Base-by-base conservation (phyloP, 1,140 invertebrate genomes). In the Lasioglossum baleicum region DNA sequence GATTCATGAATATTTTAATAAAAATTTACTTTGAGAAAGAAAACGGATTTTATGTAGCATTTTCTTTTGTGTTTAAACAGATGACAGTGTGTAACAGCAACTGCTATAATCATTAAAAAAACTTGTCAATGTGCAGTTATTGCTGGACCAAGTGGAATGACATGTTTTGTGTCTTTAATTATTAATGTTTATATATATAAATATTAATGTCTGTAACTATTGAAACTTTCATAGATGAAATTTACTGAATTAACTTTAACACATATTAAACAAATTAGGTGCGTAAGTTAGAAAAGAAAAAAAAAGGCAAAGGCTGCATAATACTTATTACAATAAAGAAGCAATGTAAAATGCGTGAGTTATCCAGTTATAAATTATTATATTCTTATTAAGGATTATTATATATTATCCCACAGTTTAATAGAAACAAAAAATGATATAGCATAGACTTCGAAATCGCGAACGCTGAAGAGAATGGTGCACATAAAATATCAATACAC, bases 61-160 rank as follows among this genome's bases (percentile, higher is more conserved):
- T 75, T 26, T 60, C 20, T 79, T 13, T 82, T 84, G 42, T 64
- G n/a, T 76, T 80, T 58, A 76, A 83, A 67, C 81, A 92, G 91
- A 92, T 87, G 91, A 92, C 76, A 91, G 86, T 80, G 90, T 92
- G 61, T 91, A 87, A 91, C 51, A 77, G 56, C 71, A 74, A 71
- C 67, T 60, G 60, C 70, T 40, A 71, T 81, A 71, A 60, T 64
- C 26, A 22, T 83, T 69, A 61, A 60, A 77, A 60, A 77, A 77
- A 80, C 74, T 77, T 76, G 74, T 80, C 80, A 56, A 83, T 75
- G 65, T 48, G 60, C 56, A 67, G 72, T 68, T 75, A 83, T 71
- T 74, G 81, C 81, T 81, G 83, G 85, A 88, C 82, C 82, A 88
- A 87, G 78, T 75, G 80, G 79, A 77, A 71, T 82, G 65, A 78